Base-by-base conservation (phyloP, 2,113 vertebrate genomes). In the Cyphomyrus plagiostoma region DNA sequence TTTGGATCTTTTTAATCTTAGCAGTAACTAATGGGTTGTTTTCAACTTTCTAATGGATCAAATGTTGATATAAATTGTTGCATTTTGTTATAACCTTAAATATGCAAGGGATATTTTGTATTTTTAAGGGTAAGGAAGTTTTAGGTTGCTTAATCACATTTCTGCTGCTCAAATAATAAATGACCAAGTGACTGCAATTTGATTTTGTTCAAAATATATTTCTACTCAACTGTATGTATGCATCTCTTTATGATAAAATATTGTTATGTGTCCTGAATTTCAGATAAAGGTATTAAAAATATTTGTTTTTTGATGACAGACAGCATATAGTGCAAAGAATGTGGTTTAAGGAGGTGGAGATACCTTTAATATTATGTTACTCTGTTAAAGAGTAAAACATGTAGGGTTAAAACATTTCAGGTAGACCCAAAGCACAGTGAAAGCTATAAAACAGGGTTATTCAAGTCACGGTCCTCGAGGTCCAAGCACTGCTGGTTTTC, bases 221-320 rank as follows among this genome's bases (percentile, higher is more conserved):
- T 88, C 70, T 58, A 35, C 39, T 62, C 23, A 66, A 80, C 30
- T 19, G 21, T 83, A 88, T 90, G 49, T 88, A 87, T 56, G n/a
- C 49, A 89, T 26, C 26, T 9, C 26, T 82, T 21, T 88, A 56
- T 82, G 23, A 21, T 82, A 30, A 48, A 77, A 46, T 49, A 83
- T 35, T 82, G 52, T 86, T 48, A 13, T 50, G 84, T 13, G 89
- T 90, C 89, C 89, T 83, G 19, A 19, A 90, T 90, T 90, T 90
- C 86, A 90, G 74, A 53, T 23, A 88, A 58, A 80, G 89, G 89
- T 77, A 80, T 77, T 87, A 19, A n/a, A 17, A 77, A 62, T 85
- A 50, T 84, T 80, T 21, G 52, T 89, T 52, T 56, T 30, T 35
- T 66, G 19, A 23, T 85, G 85, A 48, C 39, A 48, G 46, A 77